Evolutionary conservation across 2,113 vertebrate genomes (phyloP).

Genomic region (Fregata magnificens): DNA sequence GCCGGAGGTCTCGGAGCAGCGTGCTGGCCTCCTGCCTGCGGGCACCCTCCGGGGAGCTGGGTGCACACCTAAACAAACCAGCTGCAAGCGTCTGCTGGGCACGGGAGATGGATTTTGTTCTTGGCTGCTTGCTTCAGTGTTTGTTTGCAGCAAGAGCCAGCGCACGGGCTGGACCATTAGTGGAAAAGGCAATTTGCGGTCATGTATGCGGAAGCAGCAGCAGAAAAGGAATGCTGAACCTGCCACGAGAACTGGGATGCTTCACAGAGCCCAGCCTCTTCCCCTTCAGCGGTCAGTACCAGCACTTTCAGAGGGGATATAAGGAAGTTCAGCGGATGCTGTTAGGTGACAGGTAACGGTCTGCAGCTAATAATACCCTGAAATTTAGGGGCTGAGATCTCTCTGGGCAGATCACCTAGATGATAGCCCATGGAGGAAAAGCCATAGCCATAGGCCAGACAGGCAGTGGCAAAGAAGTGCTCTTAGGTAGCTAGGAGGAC

Average conservation of each 20-base stretch:
- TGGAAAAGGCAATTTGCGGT: background rate
- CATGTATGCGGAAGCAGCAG: background rate
- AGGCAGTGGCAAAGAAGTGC: background rate
- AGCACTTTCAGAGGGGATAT: background rate
- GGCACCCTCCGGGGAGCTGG: background rate
- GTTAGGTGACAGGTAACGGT: background rate
- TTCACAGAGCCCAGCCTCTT: background rate
- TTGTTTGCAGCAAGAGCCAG: background rate
- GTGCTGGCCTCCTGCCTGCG: background rate
- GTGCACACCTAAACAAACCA: background rate
- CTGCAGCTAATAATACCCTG: background rate
- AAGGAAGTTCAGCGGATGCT: background rate
- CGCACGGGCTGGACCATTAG: background rate
- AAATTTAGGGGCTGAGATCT: background rate
- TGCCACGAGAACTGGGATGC: background rate
- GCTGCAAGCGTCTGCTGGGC: background rate
- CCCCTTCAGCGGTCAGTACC: background rate
- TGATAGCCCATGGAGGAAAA: background rate
- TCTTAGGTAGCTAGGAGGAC: background rate
- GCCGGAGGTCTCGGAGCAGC: background rate
- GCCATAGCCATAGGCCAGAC: background rate
- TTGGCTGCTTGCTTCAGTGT: fast-evolving
- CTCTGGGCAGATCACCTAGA: background rate
- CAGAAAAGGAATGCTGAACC: background rate
- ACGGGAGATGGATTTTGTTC: background rate